Base-by-base conservation (phyloP, 2,113 vertebrate genomes). In the Cynocephalus volans region DNA sequence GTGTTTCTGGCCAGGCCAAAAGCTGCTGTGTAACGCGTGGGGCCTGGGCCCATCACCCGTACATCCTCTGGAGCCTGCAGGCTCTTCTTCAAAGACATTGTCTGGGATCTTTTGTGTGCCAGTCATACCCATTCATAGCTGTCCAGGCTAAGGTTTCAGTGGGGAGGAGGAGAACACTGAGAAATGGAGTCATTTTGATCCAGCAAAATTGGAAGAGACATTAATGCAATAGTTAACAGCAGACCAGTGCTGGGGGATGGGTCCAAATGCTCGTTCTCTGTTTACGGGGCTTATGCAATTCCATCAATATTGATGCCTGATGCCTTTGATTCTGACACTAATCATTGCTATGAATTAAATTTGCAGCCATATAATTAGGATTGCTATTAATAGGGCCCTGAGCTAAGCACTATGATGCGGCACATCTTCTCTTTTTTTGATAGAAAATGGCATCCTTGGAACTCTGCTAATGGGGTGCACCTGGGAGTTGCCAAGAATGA, bases 291-390 rank as follows among this genome's bases (percentile, higher is more conserved):
- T 96, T 97, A 97, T 95, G 90, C 97, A 98, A 97, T 98, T 97
- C 98, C 97, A 98, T 98, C 98, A 99, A 98, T 99, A 99, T 99
- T 99, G 98, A 98, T 98, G 98, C 54, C 97, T 98, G 98, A 98
- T 98, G 98, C 97, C 98, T 98, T 98, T 98, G 98, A 98, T 99
- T 99, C 97, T 98, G 98, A 98, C 98, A 98, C 97, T 98, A 98
- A 98, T 98, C 98, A 98, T 98, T 97, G 98, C 98, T 98, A 98
- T 92, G 98, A 99, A 98, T 99, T 98, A 99, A 98, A 98, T 98
- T 98, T 99, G 97, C 98, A 98, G 98, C 98, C 98, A 98, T 98
- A 98, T 99, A 98, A 99, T 98, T 99, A 98, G 98, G 97, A 95
- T 96, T 97, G 97, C 98, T 99, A 98, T 99, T 99, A 99, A 98